Percentiles rank a stretch among this genome's conserved stretches.
Evolutionary conservation across 2,797 vertebrate species (phyloP).

Genomic region (Margarornis squamiger): DNA sequence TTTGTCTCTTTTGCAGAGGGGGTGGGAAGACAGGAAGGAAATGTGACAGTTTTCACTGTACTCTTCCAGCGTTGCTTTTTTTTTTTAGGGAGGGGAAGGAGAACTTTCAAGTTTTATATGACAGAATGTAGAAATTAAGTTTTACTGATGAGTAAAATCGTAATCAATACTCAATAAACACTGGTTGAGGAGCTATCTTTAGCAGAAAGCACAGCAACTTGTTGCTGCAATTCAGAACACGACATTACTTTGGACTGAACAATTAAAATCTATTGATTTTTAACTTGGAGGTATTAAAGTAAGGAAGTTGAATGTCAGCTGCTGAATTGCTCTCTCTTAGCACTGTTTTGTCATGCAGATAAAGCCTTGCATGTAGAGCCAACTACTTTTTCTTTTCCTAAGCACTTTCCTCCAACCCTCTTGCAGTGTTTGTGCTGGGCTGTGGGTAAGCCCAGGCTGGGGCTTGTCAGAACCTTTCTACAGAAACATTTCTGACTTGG

Average conservation of each 20-base stretch:
- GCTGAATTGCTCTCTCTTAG: background rate
- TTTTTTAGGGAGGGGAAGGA: too few species aligned
- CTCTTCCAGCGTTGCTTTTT: background rate
- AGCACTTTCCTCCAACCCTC: background rate
- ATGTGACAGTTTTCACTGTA: background rate
- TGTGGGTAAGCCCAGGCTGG: background rate
- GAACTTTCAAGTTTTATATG: background rate
- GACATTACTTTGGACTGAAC: background rate
- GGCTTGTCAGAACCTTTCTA: background rate
- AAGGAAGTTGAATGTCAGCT: background rate
- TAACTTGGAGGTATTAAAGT: background rate
- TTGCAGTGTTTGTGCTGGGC: background rate
- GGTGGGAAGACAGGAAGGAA: background rate
- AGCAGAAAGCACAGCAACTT: background rate
- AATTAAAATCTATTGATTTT: constrained; percentile 48
- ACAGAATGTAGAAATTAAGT: background rate
- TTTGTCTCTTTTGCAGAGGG: background rate
- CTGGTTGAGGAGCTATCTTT: background rate
- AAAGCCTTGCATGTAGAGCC: background rate
- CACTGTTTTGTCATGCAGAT: background rate
- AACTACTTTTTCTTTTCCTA: background rate
- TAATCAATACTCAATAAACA: background rate
- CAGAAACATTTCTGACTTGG: background rate
- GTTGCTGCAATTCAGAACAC: background rate
- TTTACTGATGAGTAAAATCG: background rate